Conservation (phyloP, 2,888 invertebrate species). For the Eilema caniola region DNA sequence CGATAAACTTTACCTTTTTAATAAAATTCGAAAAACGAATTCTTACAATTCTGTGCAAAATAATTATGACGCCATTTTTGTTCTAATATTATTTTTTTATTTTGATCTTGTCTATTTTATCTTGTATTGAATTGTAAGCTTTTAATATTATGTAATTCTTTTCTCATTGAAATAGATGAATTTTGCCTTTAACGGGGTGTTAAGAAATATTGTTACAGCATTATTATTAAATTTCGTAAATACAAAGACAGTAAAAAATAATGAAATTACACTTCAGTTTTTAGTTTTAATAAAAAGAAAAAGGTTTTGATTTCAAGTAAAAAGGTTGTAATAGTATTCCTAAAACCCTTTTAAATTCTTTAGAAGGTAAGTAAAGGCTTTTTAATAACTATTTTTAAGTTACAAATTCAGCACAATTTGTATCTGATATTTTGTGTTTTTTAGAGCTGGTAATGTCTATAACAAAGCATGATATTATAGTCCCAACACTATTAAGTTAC, state of each 20-base stretch:
- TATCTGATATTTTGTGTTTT: constrained; percentile 4
- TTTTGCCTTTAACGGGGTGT: constrained; percentile 43
- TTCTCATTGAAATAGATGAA: constrained; percentile 52
- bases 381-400: constrained; percentile 34
- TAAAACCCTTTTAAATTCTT: constrained; percentile 29
- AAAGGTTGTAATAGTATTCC: constrained; percentile 26
- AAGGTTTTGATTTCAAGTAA: neutral
- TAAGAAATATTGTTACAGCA: constrained; percentile 35
- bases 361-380: constrained; percentile 33
- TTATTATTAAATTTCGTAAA: neutral
- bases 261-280: neutral
- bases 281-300: neutral
- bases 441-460: neutral
- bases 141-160: constrained; percentile 6
- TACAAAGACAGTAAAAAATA: too few relatives aligned
- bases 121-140: constrained; percentile 1
- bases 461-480: constrained; percentile 5
- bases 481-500: constrained; percentile 9
- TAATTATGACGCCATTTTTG: constrained; percentile 17
- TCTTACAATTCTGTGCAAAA: constrained; percentile 20
- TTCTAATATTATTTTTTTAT: neutral
- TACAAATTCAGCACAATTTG: constrained; percentile 43
- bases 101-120: neutral
- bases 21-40: constrained; percentile 10
- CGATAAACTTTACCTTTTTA: constrained; percentile 11